These are phyloP conservation scores for Dromius quadrimaculatus DNA, from an alignment of 2,888 invertebrate species.

Conservation along the genomic window DNA sequence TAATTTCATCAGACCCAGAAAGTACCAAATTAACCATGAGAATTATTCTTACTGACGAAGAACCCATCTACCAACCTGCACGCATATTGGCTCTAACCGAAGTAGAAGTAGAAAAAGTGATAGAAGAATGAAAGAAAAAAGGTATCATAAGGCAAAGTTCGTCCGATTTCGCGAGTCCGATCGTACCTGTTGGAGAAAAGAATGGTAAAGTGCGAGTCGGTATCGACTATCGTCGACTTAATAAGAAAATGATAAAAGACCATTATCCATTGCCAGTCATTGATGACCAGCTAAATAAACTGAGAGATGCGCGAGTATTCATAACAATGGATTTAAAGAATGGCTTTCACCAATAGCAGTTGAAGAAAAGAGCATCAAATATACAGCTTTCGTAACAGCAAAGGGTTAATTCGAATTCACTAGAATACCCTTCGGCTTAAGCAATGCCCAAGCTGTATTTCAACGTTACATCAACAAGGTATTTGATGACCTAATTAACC, in stretches of 20 bases:
- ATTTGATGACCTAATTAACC: too few relatives aligned
- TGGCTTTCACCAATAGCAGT: constrained; percentile 58
- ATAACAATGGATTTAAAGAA: constrained; percentile 56
- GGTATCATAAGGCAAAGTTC: not conserved
- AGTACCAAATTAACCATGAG: not conserved
- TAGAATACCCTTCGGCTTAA: constrained; percentile 60
- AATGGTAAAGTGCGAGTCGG: constrained; percentile 54
- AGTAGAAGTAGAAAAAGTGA: not conserved
- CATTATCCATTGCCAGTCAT: too few relatives aligned
- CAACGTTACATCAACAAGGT: too few relatives aligned
- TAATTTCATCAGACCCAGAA: not conserved
- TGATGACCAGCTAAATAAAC: constrained; percentile 54
- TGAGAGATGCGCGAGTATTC: constrained; percentile 49
- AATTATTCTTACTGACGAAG: constrained; percentile 8
- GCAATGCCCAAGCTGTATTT: constrained; percentile 59
- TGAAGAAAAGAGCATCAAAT: constrained; percentile 54
- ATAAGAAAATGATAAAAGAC: too few relatives aligned
- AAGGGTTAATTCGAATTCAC: constrained; percentile 60
- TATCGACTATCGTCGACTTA: constrained; percentile 56
- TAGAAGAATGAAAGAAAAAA: not conserved
- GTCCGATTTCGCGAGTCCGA: constrained; percentile 53
- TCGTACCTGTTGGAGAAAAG: constrained; percentile 54
- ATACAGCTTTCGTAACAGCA: constrained; percentile 60
- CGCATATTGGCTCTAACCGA: not conserved
- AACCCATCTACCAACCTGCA: constrained; percentile 1